phyloP scores from a whole-genome alignment of 2,113 vertebrate genomes.

The Scytalopus superciliaris region DNA sequence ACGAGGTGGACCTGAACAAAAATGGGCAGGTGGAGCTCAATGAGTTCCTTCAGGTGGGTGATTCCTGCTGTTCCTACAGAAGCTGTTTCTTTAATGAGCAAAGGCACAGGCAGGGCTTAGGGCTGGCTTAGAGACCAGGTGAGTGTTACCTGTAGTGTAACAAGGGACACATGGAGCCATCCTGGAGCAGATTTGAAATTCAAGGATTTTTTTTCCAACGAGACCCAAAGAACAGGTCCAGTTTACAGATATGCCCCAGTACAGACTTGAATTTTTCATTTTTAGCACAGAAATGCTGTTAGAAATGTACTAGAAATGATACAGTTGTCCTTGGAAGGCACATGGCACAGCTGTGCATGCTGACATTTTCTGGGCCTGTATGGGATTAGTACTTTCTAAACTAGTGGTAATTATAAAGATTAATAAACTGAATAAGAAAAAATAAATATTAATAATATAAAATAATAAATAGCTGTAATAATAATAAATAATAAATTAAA shows the following conservation, averaged over 20 bases:
- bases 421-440: neutral
- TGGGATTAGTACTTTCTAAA: neutral
- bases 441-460: neutral
- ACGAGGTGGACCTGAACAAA: slow-evolving; percentile 96
- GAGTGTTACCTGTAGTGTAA: accelerated
- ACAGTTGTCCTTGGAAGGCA: accelerated
- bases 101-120: accelerated
- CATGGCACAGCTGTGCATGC: accelerated
- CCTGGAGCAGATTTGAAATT: neutral
- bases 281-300: neutral
- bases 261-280: neutral
- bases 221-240: neutral
- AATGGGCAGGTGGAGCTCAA: slow-evolving; percentile 96
- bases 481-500: neutral
- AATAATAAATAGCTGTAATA: neutral
- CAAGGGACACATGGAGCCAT: neutral
- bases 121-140: neutral
- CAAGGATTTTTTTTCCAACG: accelerated
- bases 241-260: neutral
- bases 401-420: neutral
- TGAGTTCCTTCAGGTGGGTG: slow-evolving; percentile 90
- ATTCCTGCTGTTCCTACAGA: accelerated
- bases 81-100: accelerated
- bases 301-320: accelerated
- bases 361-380: neutral